phyloP scores from a whole-genome alignment of 2,113 vertebrate species.

The Brachyistius frenatus region DNA sequence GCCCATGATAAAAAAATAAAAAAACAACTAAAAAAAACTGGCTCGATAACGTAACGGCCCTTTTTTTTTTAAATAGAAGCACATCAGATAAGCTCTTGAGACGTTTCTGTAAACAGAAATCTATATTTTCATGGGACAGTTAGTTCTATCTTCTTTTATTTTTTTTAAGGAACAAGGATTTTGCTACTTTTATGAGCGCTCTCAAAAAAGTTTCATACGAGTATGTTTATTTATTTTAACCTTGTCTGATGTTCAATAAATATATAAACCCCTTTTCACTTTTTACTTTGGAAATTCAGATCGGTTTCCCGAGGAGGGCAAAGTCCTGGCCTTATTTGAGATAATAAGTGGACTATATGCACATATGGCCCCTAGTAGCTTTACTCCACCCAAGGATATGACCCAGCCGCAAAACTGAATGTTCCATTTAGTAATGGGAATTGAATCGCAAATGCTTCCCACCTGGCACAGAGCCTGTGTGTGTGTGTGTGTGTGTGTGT shows the following conservation, averaged over 20 bases:
- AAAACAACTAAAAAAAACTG: background rate
- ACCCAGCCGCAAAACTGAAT: constrained; percentile 60
- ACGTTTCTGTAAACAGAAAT: constrained; percentile 10
- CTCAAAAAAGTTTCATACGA: constrained; percentile 19
- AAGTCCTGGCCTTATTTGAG: constrained; percentile 53
- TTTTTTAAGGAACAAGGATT: background rate
- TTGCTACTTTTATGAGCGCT: background rate
- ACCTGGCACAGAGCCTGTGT: constrained; percentile 43
- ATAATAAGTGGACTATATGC: constrained; percentile 62
- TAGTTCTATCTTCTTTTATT: background rate
- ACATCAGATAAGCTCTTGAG: background rate
- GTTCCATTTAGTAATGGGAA: constrained; percentile 71
- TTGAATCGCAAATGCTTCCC: constrained; percentile 69
- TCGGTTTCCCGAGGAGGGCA: constrained; percentile 29
- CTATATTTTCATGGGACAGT: background rate
- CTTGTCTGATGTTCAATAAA: constrained; percentile 19
- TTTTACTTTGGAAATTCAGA: constrained; percentile 45
- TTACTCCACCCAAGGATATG: constrained; percentile 65
- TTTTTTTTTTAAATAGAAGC: constrained; percentile 25
- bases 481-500: constrained; percentile 5
- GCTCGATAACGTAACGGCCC: constrained; percentile 32
- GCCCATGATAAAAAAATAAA: constrained; percentile 25
- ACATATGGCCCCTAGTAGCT: constrained; percentile 48
- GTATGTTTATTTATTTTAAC: background rate
- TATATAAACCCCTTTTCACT: constrained; percentile 20